phyloP scores from a whole-genome alignment of 2,888 invertebrate genomes.

The Nomada ferruginata region DNA sequence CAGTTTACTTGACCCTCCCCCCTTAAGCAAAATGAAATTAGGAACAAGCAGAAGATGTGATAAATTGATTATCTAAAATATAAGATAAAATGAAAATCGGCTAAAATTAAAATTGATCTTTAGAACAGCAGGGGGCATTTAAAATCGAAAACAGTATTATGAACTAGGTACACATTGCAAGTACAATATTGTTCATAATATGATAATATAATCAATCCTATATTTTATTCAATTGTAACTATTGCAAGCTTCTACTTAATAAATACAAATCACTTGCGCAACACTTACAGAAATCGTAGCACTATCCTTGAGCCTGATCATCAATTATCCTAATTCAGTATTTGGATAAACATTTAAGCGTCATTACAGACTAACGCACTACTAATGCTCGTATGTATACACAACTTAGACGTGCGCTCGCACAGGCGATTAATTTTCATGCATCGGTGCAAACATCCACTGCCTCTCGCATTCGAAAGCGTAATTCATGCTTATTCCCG shows the following conservation, averaged over 20 bases:
- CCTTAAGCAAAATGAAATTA: no score
- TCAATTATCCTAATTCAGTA: neutral
- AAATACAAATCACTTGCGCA: neutral
- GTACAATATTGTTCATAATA: no score
- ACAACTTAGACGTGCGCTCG: neutral
- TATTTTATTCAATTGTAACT: no score
- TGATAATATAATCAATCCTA: no score
- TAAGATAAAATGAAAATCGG: no score
- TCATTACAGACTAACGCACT: constrained; percentile 3
- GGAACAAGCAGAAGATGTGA: no score
- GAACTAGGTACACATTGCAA: no score
- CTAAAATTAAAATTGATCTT: neutral
- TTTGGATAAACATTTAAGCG: constrained; percentile 10
- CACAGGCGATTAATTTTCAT: constrained; percentile 42
- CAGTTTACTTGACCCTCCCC: no score
- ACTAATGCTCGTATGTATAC: neutral
- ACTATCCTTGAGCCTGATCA: neutral
- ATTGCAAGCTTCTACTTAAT: no score
- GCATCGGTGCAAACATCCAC: constrained; percentile 29
- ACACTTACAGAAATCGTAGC: neutral
- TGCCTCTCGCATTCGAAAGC: constrained; percentile 30
- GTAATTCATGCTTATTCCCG: constrained; percentile 47
- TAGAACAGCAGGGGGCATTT: no score
- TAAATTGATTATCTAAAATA: no score
- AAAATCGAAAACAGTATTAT: neutral